phyloP scores from a whole-genome alignment of 2,888 invertebrate species.

The Drosophila planitibia region DNA sequence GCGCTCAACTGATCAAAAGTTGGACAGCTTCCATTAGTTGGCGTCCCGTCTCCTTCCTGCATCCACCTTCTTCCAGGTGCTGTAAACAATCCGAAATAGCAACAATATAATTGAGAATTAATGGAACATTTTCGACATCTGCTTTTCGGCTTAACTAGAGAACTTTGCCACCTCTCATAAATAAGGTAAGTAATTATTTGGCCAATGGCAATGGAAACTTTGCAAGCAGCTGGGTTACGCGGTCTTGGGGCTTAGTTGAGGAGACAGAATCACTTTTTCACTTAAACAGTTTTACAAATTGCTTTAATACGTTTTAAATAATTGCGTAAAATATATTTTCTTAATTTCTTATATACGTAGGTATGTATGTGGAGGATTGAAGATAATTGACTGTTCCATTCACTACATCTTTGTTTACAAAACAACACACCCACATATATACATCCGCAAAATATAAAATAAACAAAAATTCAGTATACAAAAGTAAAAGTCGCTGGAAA shows the following conservation, averaged over 20 bases:
- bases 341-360: not conserved
- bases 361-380: too few species aligned
- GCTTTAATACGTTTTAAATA: not conserved
- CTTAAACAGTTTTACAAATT: not conserved
- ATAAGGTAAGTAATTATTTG: constrained; percentile 32
- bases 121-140: constrained; percentile 40
- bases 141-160: constrained; percentile 29
- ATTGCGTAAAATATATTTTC: constrained; percentile 1
- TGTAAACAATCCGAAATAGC: constrained; percentile 25
- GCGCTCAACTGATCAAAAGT: constrained; percentile 26
- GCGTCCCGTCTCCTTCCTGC: not conserved
- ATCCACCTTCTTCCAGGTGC: not conserved
- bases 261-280: too few species aligned
- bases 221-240: not conserved
- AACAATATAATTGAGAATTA: constrained; percentile 47
- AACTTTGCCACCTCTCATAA: constrained; percentile 28
- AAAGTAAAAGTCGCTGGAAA: not conserved
- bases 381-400: not conserved
- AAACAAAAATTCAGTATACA: not conserved
- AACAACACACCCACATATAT: not conserved
- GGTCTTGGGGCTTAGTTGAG: not conserved
- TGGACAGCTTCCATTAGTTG: constrained; percentile 6
- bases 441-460: not conserved
- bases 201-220: constrained; percentile 10
- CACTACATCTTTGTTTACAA: not conserved